A percentile compares a stretch with the other conserved stretches of the same genome.
phyloP scores from a whole-genome alignment of 1,140 invertebrate species.

The Apis florea region DNA sequence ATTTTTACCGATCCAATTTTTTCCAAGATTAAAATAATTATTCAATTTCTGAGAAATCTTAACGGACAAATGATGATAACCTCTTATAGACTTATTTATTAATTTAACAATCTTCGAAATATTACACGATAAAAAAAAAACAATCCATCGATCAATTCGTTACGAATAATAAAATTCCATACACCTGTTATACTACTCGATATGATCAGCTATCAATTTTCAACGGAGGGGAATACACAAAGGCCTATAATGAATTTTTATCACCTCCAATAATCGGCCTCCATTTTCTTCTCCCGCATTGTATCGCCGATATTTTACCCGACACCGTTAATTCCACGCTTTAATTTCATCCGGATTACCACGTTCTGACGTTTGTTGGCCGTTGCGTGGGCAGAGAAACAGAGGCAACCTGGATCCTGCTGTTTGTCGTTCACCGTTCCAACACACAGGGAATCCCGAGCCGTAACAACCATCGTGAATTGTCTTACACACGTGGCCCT shows the following conservation, averaged over 20 bases:
- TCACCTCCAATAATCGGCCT: neutral
- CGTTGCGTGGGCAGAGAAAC: conserved; percentile 45
- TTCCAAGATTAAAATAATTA: too few species aligned
- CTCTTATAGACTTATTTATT: too few species aligned
- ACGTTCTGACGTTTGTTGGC: conserved; percentile 32
- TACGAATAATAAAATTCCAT: neutral
- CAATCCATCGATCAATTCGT: neutral
- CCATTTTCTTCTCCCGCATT: too few species aligned
- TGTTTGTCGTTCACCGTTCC: conserved; percentile 49
- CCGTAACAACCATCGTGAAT: conserved; percentile 42
- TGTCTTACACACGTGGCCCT: conserved; percentile 51
- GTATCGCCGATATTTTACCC: conserved; percentile 7
- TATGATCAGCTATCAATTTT: conserved; percentile 26
- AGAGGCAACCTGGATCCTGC: conserved; percentile 53
- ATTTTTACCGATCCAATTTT: too few species aligned
- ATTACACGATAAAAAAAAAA: neutral
- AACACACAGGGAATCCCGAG: neutral
- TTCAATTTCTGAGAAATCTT: too few species aligned
- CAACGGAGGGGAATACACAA: neutral
- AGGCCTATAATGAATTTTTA: conserved; percentile 17
- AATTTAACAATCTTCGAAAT: too few species aligned
- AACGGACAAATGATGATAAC: too few species aligned
- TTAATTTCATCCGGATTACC: conserved; percentile 53
- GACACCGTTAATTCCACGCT: conserved; percentile 34
- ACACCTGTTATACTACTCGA: conserved; percentile 14